These are phyloP conservation scores for Marronus borbonicus DNA, from an alignment of 2,888 invertebrate species.

Conservation along the genomic window DNA sequence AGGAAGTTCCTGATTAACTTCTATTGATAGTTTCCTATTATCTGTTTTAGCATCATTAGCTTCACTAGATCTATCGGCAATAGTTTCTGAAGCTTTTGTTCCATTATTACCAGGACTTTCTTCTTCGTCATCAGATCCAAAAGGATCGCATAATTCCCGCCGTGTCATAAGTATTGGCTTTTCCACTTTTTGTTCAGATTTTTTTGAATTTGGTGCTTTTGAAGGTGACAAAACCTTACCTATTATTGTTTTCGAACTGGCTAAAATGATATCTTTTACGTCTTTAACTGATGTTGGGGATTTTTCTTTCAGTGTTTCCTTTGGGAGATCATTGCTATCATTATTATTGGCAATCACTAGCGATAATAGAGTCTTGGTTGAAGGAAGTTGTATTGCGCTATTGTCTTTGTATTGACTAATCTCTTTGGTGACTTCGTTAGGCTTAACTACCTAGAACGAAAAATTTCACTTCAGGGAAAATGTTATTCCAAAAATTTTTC, in stretches of 20 bases:
- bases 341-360: slow-evolving; percentile 65
- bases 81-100: slow-evolving; percentile 59
- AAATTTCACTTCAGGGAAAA: not conserved
- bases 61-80: slow-evolving; percentile 54
- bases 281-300: slow-evolving; percentile 79
- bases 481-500: no score
- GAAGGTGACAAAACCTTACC: slow-evolving; percentile 84
- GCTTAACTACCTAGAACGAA: slow-evolving; percentile 49
- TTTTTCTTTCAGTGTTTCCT: slow-evolving; percentile 61
- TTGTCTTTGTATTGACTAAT: slow-evolving; percentile 59
- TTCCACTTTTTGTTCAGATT: slow-evolving; percentile 67
- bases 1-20: slow-evolving; percentile 63
- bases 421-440: slow-evolving; percentile 60
- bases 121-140: slow-evolving; percentile 91
- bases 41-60: slow-evolving; percentile 34
- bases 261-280: slow-evolving; percentile 80
- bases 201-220: slow-evolving; percentile 74
- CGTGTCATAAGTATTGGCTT: slow-evolving; percentile 82
- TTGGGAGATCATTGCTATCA: slow-evolving; percentile 54
- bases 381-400: not conserved
- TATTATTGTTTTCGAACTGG: slow-evolving; percentile 81
- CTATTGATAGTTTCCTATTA: slow-evolving; percentile 49
- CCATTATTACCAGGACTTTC: slow-evolving; percentile 55
- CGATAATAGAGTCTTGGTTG: slow-evolving; percentile 59
- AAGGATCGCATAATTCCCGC: slow-evolving; percentile 89